A percentile compares a stretch with the other conserved stretches of the same genome.
Evolutionary conservation across 2,888 invertebrate genomes (phyloP).

Genomic region (Polylopha cassiicola): DNA sequence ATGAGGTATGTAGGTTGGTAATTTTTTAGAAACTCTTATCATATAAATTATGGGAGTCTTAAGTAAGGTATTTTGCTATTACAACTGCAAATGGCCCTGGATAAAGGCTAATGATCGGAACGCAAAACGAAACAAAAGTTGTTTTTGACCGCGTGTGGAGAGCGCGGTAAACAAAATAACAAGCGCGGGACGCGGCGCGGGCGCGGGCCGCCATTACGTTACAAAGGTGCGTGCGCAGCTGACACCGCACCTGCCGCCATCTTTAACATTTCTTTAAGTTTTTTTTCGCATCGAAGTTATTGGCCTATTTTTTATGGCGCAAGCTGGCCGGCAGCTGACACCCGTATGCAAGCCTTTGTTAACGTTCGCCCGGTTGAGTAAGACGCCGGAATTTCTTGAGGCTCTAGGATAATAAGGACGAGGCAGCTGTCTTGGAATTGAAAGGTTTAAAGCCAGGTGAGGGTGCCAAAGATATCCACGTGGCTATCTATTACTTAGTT

Average conservation of each 20-base stretch:
- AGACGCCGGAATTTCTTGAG: constrained; percentile 38
- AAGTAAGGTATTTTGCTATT: too few species aligned
- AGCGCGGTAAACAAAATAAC: constrained; percentile 53
- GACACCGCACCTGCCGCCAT: constrained; percentile 70
- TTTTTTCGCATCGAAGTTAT: constrained; percentile 72
- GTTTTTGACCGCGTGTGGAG: constrained; percentile 39
- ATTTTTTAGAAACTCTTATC: too few species aligned
- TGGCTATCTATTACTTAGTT: constrained; percentile 40
- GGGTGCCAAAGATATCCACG: constrained; percentile 51
- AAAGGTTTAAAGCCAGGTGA: constrained; percentile 55
- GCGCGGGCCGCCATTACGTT: constrained; percentile 59
- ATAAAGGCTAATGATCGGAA: constrained; percentile 19
- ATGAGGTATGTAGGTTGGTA: too few species aligned
- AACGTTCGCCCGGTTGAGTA: constrained; percentile 27
- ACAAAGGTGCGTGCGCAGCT: constrained; percentile 74
- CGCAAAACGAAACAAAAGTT: constrained; percentile 43
- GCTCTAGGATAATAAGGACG: constrained; percentile 55
- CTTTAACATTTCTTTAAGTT: constrained; percentile 70
- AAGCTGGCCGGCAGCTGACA: constrained; percentile 72
- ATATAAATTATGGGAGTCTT: too few species aligned
- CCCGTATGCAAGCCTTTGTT: constrained; percentile 54
- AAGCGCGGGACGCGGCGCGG: constrained; percentile 36
- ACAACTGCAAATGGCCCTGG: too few species aligned
- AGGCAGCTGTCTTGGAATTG: constrained; percentile 49
- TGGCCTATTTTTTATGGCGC: constrained; percentile 76